These are phyloP conservation scores for Microtus richardsoni DNA, from an alignment of 2,113 vertebrate genomes.

Conservation along the genomic window DNA sequence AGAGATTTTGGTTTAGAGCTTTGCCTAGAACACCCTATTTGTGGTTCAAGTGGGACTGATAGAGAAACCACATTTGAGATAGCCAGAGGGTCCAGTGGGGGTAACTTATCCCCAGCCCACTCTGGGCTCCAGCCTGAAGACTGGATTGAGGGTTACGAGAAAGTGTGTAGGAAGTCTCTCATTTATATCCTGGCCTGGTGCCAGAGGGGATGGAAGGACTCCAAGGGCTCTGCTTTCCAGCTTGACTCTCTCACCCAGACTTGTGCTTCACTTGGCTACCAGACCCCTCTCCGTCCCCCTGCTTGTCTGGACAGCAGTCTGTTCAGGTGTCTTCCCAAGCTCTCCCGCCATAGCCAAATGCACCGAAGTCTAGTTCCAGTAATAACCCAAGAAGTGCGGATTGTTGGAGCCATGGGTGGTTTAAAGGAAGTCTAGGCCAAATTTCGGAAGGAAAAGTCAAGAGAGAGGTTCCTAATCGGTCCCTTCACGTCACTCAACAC, in stretches of 20 bases:
- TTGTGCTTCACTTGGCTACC: background rate
- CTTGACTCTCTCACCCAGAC: background rate
- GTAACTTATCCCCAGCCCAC: background rate
- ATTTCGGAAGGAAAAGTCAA: conserved; percentile 4
- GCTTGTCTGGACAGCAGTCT: background rate
- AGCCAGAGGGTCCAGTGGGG: background rate
- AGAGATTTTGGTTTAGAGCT: conserved; percentile 29
- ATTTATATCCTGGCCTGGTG: background rate
- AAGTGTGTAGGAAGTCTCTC: background rate
- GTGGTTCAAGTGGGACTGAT: background rate
- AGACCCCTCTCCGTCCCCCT: background rate
- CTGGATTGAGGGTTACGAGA: background rate
- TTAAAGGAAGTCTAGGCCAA: conserved; percentile 20
- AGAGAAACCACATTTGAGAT: background rate
- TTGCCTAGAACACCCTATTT: background rate
- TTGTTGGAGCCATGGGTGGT: background rate
- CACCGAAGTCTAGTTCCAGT: background rate
- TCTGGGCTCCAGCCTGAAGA: background rate
- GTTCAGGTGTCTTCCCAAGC: background rate
- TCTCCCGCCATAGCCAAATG: background rate
- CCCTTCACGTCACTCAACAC: background rate
- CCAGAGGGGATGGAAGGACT: background rate
- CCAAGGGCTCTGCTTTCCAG: background rate
- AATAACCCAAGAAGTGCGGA: background rate
- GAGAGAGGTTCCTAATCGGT: background rate